A percentile compares a stretch with the other conserved stretches of the same genome.
Evolutionary conservation across 2,888 invertebrate species (phyloP).

Genomic region (Macaria liturata): DNA sequence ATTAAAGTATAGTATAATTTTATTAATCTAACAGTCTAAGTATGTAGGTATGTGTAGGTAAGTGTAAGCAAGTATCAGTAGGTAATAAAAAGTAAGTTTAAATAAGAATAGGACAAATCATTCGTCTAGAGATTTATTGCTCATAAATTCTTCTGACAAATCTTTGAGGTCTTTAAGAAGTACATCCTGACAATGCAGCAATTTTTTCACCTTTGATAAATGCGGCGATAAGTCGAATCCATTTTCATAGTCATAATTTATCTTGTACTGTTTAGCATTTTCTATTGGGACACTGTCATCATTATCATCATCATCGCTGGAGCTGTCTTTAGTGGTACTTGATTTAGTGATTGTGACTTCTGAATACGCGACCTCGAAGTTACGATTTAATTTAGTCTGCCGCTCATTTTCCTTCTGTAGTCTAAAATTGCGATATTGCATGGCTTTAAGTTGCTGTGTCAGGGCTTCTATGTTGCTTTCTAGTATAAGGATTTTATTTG

Average conservation of each 20-base stretch:
- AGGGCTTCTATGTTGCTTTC: constrained; percentile 45
- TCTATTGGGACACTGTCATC: background rate
- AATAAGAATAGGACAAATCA: background rate
- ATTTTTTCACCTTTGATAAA: constrained; percentile 50
- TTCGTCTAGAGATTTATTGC: background rate
- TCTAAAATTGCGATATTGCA: constrained; percentile 40
- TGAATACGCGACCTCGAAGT: constrained; percentile 10
- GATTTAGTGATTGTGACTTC: constrained; percentile 20
- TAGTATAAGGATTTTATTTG: constrained; percentile 53
- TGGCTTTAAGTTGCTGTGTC: constrained; percentile 44
- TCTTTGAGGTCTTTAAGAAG: constrained; percentile 51
- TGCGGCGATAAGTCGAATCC: constrained; percentile 49
- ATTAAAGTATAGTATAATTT: too few species aligned
- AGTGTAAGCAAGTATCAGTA: too few species aligned
- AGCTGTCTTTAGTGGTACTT: background rate
- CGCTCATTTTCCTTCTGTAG: constrained; percentile 37
- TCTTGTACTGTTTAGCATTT: background rate
- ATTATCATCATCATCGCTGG: constrained; percentile 1
- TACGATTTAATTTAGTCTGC: background rate
- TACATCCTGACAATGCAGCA: constrained; percentile 55
- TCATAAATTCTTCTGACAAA: constrained; percentile 39
- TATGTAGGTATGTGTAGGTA: too few species aligned
- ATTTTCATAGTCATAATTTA: constrained; percentile 15
- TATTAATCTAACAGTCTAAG: too few species aligned
- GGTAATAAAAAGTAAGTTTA: too few species aligned